phyloP scores from a whole-genome alignment of 2,888 invertebrate genomes.

The Sericinus montela region DNA sequence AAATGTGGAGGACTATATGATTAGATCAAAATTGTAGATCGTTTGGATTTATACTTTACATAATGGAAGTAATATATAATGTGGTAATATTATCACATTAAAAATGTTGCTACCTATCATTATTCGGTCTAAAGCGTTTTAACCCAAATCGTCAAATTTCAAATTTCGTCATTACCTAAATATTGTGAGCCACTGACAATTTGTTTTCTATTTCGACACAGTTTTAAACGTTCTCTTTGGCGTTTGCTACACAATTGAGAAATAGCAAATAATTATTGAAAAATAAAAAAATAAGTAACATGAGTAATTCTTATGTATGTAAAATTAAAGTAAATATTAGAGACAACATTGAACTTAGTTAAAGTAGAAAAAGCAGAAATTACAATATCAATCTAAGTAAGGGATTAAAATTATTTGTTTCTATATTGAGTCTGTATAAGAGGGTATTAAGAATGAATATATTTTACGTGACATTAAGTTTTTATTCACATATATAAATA shows the following conservation, averaged over 20 bases:
- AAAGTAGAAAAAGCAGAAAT: too few species aligned
- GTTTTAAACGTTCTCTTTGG: constrained; percentile 5
- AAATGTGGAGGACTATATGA: too few species aligned
- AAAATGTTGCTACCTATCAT: constrained; percentile 10
- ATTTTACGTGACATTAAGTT: too few species aligned
- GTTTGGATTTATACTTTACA: too few species aligned
- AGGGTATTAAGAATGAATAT: too few species aligned
- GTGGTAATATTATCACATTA: neutral
- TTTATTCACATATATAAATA: too few species aligned
- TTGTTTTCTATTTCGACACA: constrained; percentile 27
- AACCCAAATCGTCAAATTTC: constrained; percentile 16
- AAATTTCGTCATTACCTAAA: constrained; percentile 19
- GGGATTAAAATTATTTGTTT: too few species aligned
- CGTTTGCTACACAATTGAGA: constrained; percentile 20
- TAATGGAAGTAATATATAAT: too few species aligned
- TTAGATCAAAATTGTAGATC: too few species aligned
- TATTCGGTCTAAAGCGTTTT: constrained; percentile 18
- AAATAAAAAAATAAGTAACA: neutral
- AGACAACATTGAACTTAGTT: too few species aligned
- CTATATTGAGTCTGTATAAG: too few species aligned
- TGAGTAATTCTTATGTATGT: neutral
- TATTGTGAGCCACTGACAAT: constrained; percentile 21
- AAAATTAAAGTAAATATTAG: neutral
- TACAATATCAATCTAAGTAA: too few species aligned
- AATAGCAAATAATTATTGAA: constrained; percentile 17